These are phyloP conservation scores for Cerastoderma edule DNA, from an alignment of 2,888 invertebrate species.

Conservation along the genomic window DNA sequence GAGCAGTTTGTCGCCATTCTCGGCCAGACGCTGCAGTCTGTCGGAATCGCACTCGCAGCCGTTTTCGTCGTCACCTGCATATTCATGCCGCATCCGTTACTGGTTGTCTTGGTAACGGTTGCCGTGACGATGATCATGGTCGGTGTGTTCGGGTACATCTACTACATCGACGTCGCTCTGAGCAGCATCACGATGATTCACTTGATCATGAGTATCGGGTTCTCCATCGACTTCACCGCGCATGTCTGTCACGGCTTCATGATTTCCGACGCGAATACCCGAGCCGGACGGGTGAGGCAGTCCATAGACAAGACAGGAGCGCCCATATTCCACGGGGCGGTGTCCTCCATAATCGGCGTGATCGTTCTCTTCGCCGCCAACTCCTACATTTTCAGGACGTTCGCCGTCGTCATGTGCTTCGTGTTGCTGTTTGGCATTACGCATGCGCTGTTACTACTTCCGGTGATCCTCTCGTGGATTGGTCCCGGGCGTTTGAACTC, in stretches of 20 bases:
- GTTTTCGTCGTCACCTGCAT: slow-evolving; percentile 74
- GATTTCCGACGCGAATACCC: slow-evolving; percentile 41
- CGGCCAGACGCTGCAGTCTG: slow-evolving; percentile 72
- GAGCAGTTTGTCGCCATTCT: slow-evolving; percentile 77
- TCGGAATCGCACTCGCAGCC: slow-evolving; percentile 73
- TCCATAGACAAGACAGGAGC: slow-evolving; percentile 61
- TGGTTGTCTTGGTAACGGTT: slow-evolving; percentile 68
- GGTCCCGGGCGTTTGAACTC: slow-evolving; percentile 26
- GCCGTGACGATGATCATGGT: slow-evolving; percentile 73
- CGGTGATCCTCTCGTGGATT: slow-evolving; percentile 30
- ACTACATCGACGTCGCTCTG: slow-evolving; percentile 66
- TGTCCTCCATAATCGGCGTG: slow-evolving; percentile 69
- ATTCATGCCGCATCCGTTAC: slow-evolving; percentile 75
- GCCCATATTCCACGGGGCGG: slow-evolving; percentile 66
- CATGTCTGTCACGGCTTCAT: slow-evolving; percentile 74
- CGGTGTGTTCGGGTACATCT: slow-evolving; percentile 74
- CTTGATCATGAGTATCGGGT: slow-evolving; percentile 77
- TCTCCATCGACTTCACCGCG: slow-evolving; percentile 76
- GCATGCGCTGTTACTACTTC: slow-evolving; percentile 35
- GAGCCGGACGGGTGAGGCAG: slow-evolving; percentile 44
- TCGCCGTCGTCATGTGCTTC: slow-evolving; percentile 25
- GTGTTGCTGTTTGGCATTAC: slow-evolving; percentile 32
- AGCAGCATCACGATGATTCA: slow-evolving; percentile 78
- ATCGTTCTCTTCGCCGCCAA: slow-evolving; percentile 57
- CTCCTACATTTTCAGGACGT: slow-evolving; percentile 35